phyloP scores from a whole-genome alignment of 2,797 vertebrate genomes.

The Cuniculus paca region DNA sequence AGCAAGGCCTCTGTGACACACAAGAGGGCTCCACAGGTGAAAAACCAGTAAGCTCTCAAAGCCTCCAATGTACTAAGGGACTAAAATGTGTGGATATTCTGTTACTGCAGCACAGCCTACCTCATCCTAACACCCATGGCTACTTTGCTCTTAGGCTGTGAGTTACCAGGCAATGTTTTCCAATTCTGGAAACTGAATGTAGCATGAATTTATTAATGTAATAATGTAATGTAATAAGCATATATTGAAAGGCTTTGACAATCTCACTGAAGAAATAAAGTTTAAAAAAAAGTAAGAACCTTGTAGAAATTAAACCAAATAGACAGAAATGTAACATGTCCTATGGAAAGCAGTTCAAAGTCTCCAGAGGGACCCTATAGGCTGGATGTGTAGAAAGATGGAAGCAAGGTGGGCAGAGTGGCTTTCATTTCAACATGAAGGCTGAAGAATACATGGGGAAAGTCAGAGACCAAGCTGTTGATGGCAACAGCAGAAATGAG shows the following conservation, averaged over 20 bases:
- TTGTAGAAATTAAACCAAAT: background rate
- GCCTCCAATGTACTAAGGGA: accelerated
- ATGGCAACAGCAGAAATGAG: conserved; percentile 39
- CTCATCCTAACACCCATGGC: accelerated
- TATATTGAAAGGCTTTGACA: background rate
- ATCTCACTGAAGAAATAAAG: background rate
- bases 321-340: background rate
- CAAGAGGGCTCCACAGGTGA: background rate
- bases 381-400: background rate
- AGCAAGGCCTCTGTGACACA: background rate
- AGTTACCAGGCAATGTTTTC: background rate
- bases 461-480: background rate
- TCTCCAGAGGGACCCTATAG: background rate
- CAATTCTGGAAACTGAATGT: background rate
- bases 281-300: background rate
- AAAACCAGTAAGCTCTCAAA: background rate
- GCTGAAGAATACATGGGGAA: conserved; percentile 54
- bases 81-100: accelerated
- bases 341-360: background rate
- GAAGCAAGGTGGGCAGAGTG: background rate
- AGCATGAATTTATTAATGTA: background rate
- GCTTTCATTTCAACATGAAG: conserved; percentile 50
- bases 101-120: background rate
- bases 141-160: background rate
- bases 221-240: too few species aligned